phyloP scores from a whole-genome alignment of 2,888 invertebrate species.

The Tuberolachnus salignus region DNA sequence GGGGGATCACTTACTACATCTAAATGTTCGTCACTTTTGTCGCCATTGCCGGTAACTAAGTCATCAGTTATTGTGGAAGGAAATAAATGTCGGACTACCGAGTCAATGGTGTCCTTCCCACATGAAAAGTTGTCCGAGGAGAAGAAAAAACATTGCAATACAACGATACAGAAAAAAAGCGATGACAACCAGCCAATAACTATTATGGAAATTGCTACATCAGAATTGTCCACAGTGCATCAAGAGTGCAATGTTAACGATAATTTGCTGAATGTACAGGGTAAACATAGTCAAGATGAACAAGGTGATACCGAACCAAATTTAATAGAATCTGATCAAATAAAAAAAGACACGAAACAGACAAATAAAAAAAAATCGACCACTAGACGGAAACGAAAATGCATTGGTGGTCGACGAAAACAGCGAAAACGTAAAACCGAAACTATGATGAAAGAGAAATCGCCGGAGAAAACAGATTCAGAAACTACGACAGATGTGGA shows the following conservation, averaged over 20 bases:
- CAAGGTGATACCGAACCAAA: background rate
- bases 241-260: too few species aligned
- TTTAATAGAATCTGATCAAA: background rate
- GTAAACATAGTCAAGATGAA: too few species aligned
- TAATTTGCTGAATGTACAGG: too few species aligned
- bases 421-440: background rate
- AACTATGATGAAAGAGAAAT: background rate
- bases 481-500: background rate
- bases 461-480: background rate
- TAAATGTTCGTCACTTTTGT: too few species aligned
- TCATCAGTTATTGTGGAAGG: too few species aligned
- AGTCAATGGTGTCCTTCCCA: too few species aligned
- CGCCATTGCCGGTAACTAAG: too few species aligned
- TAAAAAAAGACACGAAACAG: background rate
- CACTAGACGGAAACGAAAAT: background rate
- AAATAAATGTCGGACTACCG: too few species aligned
- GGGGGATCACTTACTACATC: background rate
- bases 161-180: background rate
- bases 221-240: background rate
- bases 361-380: background rate
- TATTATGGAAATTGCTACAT: background rate
- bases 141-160: background rate
- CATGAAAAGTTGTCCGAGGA: background rate
- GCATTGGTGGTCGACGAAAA: background rate
- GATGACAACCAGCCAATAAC: background rate